Evolutionary conservation across 2,113 vertebrate genomes (phyloP).

Genomic region (Donacobius atricapilla): DNA sequence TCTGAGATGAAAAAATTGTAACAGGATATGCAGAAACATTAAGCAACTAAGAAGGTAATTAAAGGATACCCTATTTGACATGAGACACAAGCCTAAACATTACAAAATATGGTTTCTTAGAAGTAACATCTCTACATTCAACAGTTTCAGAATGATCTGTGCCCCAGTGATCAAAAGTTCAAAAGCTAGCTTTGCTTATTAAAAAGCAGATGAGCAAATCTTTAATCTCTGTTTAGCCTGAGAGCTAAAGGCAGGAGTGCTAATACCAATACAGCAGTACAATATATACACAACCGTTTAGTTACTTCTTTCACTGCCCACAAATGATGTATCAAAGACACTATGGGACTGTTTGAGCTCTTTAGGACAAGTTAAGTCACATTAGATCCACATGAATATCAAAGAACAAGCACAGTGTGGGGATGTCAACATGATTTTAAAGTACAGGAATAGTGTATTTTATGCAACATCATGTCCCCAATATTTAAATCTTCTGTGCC

Average conservation of each 20-base stretch:
- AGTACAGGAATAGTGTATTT: background rate
- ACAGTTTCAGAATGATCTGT: constrained; percentile 14
- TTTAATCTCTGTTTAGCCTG: background rate
- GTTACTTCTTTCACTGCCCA: background rate
- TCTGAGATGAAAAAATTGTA: background rate
- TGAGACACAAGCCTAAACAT: background rate
- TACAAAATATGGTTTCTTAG: background rate
- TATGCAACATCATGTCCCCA: background rate
- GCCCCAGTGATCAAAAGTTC: background rate
- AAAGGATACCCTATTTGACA: background rate
- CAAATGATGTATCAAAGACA: background rate
- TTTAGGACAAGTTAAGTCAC: background rate
- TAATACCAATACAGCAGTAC: background rate
- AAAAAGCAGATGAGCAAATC: background rate
- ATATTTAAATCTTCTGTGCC: background rate
- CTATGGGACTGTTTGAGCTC: background rate
- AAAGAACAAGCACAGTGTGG: background rate
- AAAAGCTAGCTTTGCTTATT: background rate
- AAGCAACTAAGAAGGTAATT: background rate
- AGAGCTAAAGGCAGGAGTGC: background rate
- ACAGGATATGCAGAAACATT: background rate
- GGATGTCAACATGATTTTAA: background rate
- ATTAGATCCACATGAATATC: background rate
- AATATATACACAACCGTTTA: background rate
- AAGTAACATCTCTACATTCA: background rate